Conservation (phyloP, 2,888 invertebrate genomes). For the Fragum fragum region DNA sequence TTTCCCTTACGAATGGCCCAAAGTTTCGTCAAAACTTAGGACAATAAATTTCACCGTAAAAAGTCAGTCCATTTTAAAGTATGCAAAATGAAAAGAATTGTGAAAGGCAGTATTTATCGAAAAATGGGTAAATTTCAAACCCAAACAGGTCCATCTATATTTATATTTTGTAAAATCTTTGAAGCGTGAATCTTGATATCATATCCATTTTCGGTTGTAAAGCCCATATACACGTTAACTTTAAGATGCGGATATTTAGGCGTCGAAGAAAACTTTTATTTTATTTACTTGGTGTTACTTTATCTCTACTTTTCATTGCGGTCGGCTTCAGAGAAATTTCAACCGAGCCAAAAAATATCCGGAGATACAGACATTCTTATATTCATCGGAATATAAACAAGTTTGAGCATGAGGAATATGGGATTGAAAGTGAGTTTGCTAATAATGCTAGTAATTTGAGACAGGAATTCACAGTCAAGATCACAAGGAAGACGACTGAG, state of each 20-base stretch:
- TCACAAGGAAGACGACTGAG: not conserved
- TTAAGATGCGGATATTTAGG: not conserved
- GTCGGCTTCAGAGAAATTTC: not conserved
- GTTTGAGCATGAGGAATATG: not conserved
- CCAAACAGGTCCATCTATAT: not conserved
- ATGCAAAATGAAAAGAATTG: too few relatives aligned
- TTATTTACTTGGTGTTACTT: not conserved
- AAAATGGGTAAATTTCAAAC: not conserved
- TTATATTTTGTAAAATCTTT: slow-evolving; percentile 8
- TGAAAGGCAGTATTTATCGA: too few relatives aligned
- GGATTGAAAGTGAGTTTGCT: not conserved
- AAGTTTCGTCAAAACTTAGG: too few relatives aligned
- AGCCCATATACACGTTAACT: not conserved
- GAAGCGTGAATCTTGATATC: not conserved
- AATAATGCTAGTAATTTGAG: not conserved
- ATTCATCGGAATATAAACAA: not conserved
- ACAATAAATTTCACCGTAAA: too few relatives aligned
- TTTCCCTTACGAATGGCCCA: too few relatives aligned
- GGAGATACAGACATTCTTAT: not conserved
- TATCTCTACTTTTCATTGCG: not conserved
- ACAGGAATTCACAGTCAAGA: not conserved
- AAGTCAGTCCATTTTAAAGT: too few relatives aligned
- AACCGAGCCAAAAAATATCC: not conserved
- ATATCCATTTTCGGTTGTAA: not conserved
- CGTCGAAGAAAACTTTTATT: not conserved